phyloP scores from a whole-genome alignment of 2,888 invertebrate genomes.

The Lepidochrysops patricia region DNA sequence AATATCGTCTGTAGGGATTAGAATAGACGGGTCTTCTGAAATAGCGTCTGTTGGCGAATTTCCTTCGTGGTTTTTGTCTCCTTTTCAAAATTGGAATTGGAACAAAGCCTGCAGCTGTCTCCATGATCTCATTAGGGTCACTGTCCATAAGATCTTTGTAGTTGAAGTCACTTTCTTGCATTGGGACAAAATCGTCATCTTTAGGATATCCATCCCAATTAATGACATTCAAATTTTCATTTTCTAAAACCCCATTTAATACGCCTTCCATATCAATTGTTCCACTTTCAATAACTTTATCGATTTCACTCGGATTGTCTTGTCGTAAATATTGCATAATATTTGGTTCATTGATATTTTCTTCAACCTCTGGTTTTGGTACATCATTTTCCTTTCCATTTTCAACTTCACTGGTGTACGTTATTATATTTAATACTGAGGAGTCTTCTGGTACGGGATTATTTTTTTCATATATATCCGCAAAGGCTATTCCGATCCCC shows the following conservation, averaged over 20 bases:
- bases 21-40: slow-evolving; percentile 44
- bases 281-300: not conserved
- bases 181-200: slow-evolving; percentile 21
- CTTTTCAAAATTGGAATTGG: slow-evolving; percentile 45
- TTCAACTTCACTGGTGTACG: slow-evolving; percentile 32
- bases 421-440: slow-evolving; percentile 33
- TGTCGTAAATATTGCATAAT: not conserved
- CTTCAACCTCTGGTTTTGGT: not conserved
- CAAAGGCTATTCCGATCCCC: slow-evolving; percentile 35
- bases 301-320: not conserved
- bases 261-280: slow-evolving; percentile 19
- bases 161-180: slow-evolving; percentile 28
- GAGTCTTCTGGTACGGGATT: slow-evolving; percentile 32
- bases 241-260: slow-evolving; percentile 13
- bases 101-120: slow-evolving; percentile 53
- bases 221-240: not conserved
- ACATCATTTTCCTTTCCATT: slow-evolving; percentile 32
- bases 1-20: slow-evolving; percentile 35
- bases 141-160: slow-evolving; percentile 35
- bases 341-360: not conserved
- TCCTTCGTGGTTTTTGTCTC: slow-evolving; percentile 34
- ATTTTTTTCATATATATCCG: slow-evolving; percentile 27
- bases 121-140: slow-evolving; percentile 54
- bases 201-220: slow-evolving; percentile 17
- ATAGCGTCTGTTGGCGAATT: slow-evolving; percentile 42